Percentiles rank a stretch among this genome's conserved stretches.
phyloP scores from a whole-genome alignment of 1,140 invertebrate species.

The Procambarus virginalis region DNA sequence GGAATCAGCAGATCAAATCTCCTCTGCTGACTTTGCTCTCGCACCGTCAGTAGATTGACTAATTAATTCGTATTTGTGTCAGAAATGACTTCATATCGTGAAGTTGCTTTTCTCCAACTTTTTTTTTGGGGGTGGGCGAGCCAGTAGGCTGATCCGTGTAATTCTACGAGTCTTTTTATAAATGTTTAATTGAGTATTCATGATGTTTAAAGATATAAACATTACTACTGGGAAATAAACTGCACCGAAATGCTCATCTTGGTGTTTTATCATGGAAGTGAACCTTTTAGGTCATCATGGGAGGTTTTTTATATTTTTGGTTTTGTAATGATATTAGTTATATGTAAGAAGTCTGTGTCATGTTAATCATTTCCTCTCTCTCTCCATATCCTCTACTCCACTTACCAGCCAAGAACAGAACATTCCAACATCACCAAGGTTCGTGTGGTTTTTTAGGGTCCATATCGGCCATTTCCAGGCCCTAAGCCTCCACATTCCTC shows the following conservation, averaged over 20 bases:
- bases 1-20: constrained; percentile 66
- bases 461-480: neutral
- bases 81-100: constrained; percentile 52
- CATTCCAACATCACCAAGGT: neutral
- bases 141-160: too few relatives aligned
- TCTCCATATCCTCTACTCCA: neutral
- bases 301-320: too few relatives aligned
- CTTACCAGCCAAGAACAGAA: neutral
- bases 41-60: constrained; percentile 55
- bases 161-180: too few relatives aligned
- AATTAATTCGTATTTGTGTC: constrained; percentile 65
- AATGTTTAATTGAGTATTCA: too few relatives aligned
- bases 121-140: neutral
- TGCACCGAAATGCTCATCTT: too few relatives aligned
- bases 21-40: constrained; percentile 63
- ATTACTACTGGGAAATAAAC: too few relatives aligned
- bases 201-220: too few relatives aligned
- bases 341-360: too few relatives aligned
- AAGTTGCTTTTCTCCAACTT: neutral
- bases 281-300: too few relatives aligned
- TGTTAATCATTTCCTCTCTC: neutral
- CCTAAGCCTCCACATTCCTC: neutral
- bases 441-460: neutral
- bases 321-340: too few relatives aligned
- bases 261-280: too few relatives aligned